phyloP scores from a whole-genome alignment of 2,113 vertebrate genomes.

The Illadopsis cleaveri region DNA sequence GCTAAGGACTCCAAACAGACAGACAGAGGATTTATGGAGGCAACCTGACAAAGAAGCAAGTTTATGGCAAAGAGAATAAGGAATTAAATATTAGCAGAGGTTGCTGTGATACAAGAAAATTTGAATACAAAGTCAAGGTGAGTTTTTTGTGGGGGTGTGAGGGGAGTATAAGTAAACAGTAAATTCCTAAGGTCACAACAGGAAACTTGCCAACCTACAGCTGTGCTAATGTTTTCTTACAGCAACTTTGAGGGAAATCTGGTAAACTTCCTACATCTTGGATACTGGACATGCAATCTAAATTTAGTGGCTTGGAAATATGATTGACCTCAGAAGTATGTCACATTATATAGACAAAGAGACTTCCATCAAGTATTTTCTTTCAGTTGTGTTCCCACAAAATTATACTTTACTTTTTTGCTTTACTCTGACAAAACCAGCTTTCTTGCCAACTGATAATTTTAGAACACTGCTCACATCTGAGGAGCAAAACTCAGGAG shows the following conservation, averaged over 20 bases:
- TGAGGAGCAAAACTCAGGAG: not conserved
- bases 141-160: not conserved
- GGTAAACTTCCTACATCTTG: not conserved
- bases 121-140: not conserved
- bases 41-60: not conserved
- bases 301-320: not conserved
- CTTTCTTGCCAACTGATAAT: not conserved
- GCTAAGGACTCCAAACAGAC: not conserved
- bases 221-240: not conserved
- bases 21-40: not conserved
- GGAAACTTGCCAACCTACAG: not conserved
- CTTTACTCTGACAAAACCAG: not conserved
- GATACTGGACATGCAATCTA: not conserved
- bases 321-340: not conserved
- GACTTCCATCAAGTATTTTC: not conserved
- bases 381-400: not conserved
- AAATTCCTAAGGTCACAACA: not conserved
- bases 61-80: not conserved
- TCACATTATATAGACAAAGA: not conserved
- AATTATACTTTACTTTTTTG: not conserved
- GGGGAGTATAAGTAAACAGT: not conserved
- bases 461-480: not conserved
- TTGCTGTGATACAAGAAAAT: not conserved
- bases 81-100: constrained; percentile 4
- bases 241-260: not conserved